These are phyloP conservation scores for Pangasius djambal DNA, from an alignment of 2,797 vertebrate genomes.

Conservation along the genomic window DNA sequence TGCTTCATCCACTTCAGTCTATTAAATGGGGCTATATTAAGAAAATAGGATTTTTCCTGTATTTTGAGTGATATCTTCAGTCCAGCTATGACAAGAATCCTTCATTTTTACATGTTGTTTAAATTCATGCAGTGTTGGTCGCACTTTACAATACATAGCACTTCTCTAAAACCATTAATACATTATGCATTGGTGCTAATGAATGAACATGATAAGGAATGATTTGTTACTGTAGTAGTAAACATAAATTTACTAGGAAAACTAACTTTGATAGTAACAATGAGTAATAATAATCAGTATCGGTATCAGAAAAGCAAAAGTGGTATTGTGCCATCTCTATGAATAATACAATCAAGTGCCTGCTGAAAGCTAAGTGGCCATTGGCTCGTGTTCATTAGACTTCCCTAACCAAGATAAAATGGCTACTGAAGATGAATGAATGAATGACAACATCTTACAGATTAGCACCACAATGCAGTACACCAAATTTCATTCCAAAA, in stretches of 20 bases:
- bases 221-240: neutral
- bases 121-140: too few species aligned
- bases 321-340: neutral
- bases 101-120: neutral
- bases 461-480: neutral
- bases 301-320: neutral
- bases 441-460: neutral
- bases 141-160: neutral
- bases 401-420: neutral
- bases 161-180: neutral
- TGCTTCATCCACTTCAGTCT: slow-evolving; percentile 1
- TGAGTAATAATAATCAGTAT: too few species aligned
- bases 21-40: neutral
- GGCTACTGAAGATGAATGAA: neutral
- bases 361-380: neutral
- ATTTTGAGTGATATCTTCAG: neutral
- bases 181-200: neutral
- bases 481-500: too few species aligned
- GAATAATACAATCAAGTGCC: neutral
- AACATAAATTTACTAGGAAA: neutral
- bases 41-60: neutral
- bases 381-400: neutral
- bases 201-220: neutral
- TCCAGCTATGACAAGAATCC: neutral
- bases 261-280: neutral